Percentiles rank a stretch among this genome's conserved stretches.
Conservation (phyloP, 2,113 vertebrate species). For the Spea bombifrons region DNA sequence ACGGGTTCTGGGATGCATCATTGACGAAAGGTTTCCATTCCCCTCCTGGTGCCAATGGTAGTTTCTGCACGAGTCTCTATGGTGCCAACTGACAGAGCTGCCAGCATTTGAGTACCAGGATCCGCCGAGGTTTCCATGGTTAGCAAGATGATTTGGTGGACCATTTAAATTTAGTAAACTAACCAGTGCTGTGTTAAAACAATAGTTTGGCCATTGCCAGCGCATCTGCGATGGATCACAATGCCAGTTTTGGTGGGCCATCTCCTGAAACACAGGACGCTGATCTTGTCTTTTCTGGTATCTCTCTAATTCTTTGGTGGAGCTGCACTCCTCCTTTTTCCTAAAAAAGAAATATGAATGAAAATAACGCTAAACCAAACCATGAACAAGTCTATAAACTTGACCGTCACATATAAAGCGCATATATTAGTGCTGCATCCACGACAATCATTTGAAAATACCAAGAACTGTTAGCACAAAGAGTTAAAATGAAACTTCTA, state of each 20-base stretch:
- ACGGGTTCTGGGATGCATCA: conserved; percentile 63
- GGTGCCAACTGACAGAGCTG: conserved; percentile 62
- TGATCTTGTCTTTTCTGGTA: conserved; percentile 68
- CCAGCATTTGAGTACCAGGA: conserved; percentile 57
- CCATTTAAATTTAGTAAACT: conserved; percentile 54
- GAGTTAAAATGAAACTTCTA: no score
- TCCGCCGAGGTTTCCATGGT: conserved; percentile 57
- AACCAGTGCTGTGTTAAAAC: conserved; percentile 55
- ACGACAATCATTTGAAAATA: no score
- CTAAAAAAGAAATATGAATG: conserved; percentile 48
- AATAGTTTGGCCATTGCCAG: conserved; percentile 72
- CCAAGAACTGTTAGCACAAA: no score
- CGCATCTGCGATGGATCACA: conserved; percentile 59
- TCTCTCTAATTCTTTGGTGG: conserved; percentile 69
- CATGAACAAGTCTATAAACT: no score
- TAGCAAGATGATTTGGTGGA: conserved; percentile 57
- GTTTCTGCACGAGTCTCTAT: conserved; percentile 69
- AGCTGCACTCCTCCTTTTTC: conserved; percentile 57
- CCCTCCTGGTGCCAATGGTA: conserved; percentile 81
- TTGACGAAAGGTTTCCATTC: conserved; percentile 70
- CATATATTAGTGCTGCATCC: no score
- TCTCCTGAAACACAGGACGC: conserved; percentile 63
- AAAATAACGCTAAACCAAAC: no score
- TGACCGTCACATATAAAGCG: no score
- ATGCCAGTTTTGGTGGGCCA: conserved; percentile 63